These are phyloP conservation scores for Polyodon spathula DNA, from an alignment of 2,113 vertebrate genomes.

Conservation along the genomic window DNA sequence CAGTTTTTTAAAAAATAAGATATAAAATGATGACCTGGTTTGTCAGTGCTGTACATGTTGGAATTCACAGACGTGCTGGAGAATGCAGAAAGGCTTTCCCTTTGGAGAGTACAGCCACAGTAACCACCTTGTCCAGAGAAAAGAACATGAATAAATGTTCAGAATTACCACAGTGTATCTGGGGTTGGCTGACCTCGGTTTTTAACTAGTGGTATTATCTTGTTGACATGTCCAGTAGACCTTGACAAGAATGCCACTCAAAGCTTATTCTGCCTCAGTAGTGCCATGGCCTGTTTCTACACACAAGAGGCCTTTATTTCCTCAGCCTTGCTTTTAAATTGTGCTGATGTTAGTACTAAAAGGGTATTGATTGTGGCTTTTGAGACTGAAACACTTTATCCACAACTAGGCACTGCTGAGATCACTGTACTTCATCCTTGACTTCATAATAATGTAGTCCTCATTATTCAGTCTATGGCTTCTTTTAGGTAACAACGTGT, in stretches of 20 bases:
- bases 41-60: neutral
- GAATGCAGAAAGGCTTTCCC: neutral
- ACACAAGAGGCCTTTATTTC: neutral
- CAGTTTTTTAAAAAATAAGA: too few relatives aligned
- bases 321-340: neutral
- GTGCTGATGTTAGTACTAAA: slow-evolving; percentile 1
- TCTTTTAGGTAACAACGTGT: too few relatives aligned
- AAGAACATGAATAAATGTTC: neutral
- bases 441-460: too few relatives aligned
- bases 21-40: too few relatives aligned
- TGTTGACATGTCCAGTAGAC: slow-evolving; percentile 26
- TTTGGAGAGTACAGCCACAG: neutral
- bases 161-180: slow-evolving; percentile 22
- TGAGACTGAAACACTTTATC: too few relatives aligned
- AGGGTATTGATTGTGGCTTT: too few relatives aligned
- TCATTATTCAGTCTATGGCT: too few relatives aligned
- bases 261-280: slow-evolving; percentile 12
- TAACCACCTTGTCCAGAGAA: neutral
- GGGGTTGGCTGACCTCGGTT: slow-evolving; percentile 12
- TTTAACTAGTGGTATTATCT: slow-evolving; percentile 19
- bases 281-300: neutral
- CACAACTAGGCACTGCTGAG: too few relatives aligned
- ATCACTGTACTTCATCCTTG: too few relatives aligned
- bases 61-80: neutral
- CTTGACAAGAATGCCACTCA: slow-evolving; percentile 17